Conservation (phyloP, 2,113 vertebrate genomes). For the Sorex araneus region DNA sequence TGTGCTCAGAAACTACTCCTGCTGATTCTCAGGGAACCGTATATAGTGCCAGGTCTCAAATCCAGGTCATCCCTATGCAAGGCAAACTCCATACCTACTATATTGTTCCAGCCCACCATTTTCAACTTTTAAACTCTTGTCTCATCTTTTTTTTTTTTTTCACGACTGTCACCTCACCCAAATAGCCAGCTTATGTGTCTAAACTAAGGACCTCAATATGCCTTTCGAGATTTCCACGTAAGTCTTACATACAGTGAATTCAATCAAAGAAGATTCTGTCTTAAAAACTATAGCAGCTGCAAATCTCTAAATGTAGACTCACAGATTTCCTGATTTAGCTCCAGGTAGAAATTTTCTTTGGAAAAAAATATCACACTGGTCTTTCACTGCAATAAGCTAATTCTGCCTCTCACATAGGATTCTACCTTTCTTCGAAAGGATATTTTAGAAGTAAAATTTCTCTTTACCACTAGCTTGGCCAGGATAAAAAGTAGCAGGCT, state of each 20-base stretch:
- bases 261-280: constrained; percentile 16
- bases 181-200: not conserved
- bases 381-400: constrained; percentile 1
- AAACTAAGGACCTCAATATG: not conserved
- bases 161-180: not conserved
- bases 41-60: too few species aligned
- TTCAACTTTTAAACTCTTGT: not conserved
- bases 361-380: not conserved
- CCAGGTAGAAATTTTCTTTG: constrained; percentile 11
- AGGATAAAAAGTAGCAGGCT: constrained; percentile 82
- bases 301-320: constrained; percentile 18
- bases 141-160: not conserved
- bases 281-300: not conserved
- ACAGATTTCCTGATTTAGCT: not conserved
- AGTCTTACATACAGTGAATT: not conserved
- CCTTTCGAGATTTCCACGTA: not conserved
- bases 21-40: too few species aligned
- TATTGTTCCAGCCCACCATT: too few species aligned
- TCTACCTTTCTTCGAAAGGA: constrained; percentile 76
- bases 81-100: too few species aligned
- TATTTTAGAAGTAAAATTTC: constrained; percentile 76
- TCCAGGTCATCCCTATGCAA: too few species aligned
- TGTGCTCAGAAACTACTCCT: too few species aligned
- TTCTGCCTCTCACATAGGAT: not conserved
- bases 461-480: constrained; percentile 80